Evolutionary conservation across 2,113 vertebrate species (phyloP).

Genomic region (Centropristis striata): DNA sequence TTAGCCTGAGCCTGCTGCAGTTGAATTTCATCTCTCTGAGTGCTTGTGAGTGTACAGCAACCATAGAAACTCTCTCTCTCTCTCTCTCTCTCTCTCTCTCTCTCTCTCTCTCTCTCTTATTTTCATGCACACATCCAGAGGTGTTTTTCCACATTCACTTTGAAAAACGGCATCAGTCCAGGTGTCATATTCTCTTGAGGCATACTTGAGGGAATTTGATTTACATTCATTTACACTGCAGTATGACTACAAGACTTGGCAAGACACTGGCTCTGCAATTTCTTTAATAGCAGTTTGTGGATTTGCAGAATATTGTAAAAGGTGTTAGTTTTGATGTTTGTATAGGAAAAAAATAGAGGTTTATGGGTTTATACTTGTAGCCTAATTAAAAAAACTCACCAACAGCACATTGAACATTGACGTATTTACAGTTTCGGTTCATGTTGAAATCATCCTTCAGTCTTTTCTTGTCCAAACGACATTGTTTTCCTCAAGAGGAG

Average conservation of each 20-base stretch:
- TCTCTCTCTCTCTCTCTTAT: neutral
- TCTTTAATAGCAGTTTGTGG: neutral
- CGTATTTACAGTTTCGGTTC: neutral
- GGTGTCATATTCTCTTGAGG: slow-evolving; percentile 33
- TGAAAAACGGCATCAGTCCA: slow-evolving; percentile 4
- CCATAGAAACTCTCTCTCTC: neutral
- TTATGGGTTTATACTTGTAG: neutral
- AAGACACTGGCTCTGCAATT: slow-evolving; percentile 13
- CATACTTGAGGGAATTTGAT: slow-evolving; percentile 46
- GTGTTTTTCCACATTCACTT: slow-evolving; percentile 30
- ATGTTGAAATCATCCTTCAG: neutral
- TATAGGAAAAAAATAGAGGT: neutral
- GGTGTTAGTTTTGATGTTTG: neutral
- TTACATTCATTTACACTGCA: slow-evolving; percentile 60
- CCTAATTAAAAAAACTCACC: no score
- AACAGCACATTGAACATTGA: neutral
- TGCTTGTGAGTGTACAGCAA: neutral
- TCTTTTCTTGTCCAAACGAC: neutral
- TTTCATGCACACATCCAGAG: neutral
- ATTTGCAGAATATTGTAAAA: neutral
- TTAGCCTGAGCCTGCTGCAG: slow-evolving; percentile 29
- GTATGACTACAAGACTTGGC: slow-evolving; percentile 45
- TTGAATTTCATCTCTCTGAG: neutral
- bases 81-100: neutral
- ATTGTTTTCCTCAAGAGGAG: neutral